Percentiles rank a stretch among this genome's conserved stretches.
phyloP scores from a whole-genome alignment of 2,888 invertebrate species.

The Limnephilus marmoratus region DNA sequence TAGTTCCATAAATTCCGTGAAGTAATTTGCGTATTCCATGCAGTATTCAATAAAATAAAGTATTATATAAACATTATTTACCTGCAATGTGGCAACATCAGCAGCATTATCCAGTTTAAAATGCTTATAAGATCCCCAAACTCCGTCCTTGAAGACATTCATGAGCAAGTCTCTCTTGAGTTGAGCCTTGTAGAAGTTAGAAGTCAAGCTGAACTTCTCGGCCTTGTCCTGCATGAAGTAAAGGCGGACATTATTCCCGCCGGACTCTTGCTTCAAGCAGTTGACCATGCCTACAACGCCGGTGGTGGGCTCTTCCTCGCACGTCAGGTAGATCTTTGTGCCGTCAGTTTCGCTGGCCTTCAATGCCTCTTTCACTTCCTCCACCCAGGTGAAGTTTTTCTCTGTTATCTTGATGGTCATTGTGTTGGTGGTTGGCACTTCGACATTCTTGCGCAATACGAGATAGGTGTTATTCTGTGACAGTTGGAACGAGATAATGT shows the following conservation, averaged over 20 bases:
- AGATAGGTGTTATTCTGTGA: slow-evolving; percentile 82
- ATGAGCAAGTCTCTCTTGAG: slow-evolving; percentile 87
- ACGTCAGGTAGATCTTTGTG: slow-evolving; percentile 82
- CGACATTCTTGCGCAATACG: slow-evolving; percentile 79
- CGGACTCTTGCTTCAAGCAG: slow-evolving; percentile 92
- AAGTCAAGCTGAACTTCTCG: slow-evolving; percentile 78
- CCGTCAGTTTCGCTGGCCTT: slow-evolving; percentile 80
- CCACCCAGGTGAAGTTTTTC: slow-evolving; percentile 88
- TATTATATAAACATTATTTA: slow-evolving; percentile 9
- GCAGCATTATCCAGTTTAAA: slow-evolving; percentile 78
- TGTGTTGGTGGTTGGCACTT: slow-evolving; percentile 71
- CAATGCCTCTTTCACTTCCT: slow-evolving; percentile 86
- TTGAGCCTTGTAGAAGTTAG: slow-evolving; percentile 80
- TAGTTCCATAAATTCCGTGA: background rate
- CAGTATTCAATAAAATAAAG: background rate
- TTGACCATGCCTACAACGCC: slow-evolving; percentile 94
- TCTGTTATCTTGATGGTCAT: slow-evolving; percentile 83
- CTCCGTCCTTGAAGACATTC: slow-evolving; percentile 89
- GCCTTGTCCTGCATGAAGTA: slow-evolving; percentile 83
- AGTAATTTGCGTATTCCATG: background rate
- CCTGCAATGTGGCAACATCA: slow-evolving; percentile 71
- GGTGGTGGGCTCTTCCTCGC: slow-evolving; percentile 82
- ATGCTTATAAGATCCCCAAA: slow-evolving; percentile 94
- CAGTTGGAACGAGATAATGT: slow-evolving; percentile 79
- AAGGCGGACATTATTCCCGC: slow-evolving; percentile 86